Conservation (phyloP, 2,113 vertebrate species). For the Aleadryas rufinucha region DNA sequence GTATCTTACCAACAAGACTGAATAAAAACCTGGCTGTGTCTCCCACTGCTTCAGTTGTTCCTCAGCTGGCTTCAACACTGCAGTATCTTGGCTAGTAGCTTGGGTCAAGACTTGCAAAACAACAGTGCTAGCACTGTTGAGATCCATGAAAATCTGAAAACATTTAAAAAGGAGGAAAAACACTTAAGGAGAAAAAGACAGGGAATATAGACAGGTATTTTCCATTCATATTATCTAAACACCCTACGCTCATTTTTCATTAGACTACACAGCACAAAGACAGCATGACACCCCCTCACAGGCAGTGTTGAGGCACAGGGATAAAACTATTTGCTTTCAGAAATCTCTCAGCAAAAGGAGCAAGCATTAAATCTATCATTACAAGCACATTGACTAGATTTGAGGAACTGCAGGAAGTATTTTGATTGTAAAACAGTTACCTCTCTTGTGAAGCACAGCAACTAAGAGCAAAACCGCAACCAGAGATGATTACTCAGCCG, state of each 20-base stretch:
- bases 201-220: background rate
- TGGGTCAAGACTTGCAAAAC: conserved; percentile 94
- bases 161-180: background rate
- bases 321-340: background rate
- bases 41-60: conserved; percentile 96
- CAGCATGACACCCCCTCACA: background rate
- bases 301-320: background rate
- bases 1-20: conserved; percentile 89
- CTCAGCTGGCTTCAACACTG: conserved; percentile 92
- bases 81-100: conserved; percentile 94
- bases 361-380: background rate
- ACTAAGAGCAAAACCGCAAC: background rate
- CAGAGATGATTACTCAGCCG: background rate
- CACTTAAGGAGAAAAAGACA: background rate
- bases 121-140: conserved; percentile 89
- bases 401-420: background rate
- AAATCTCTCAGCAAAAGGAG: background rate
- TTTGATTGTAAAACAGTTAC: background rate
- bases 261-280: background rate
- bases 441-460: background rate
- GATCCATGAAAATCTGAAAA: conserved; percentile 85
- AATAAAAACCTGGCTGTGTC: conserved; percentile 96
- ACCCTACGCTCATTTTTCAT: background rate
- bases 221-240: background rate
- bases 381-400: background rate